Evolutionary conservation across 2,113 vertebrate genomes (phyloP).

Genomic region (Thymallus thymallus): DNA sequence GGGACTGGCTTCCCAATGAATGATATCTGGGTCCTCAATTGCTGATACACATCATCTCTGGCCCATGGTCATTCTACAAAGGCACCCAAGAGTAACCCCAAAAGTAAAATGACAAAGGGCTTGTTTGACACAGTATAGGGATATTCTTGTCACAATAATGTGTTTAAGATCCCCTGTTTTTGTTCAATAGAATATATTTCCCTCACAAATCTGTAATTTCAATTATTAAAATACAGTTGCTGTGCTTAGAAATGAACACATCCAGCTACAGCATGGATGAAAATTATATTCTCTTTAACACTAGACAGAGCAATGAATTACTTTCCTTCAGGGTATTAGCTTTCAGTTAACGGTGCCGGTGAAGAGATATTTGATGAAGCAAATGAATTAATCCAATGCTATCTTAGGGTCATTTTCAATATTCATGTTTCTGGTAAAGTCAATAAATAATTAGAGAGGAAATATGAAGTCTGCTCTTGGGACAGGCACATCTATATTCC

Average conservation of each 20-base stretch:
- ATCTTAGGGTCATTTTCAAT: slow-evolving; percentile 42
- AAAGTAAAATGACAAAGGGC: neutral
- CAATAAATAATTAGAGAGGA: slow-evolving; percentile 46
- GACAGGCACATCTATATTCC: slow-evolving; percentile 9
- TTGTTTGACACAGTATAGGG: too few relatives aligned
- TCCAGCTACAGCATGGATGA: neutral
- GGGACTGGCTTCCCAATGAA: slow-evolving; percentile 26
- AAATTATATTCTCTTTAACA: slow-evolving; percentile 5
- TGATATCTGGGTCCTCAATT: slow-evolving; percentile 36
- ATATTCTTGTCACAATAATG: neutral
- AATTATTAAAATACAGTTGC: neutral
- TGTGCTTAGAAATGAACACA: neutral
- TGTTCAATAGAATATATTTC: too few relatives aligned
- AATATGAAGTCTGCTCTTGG: slow-evolving; percentile 25
- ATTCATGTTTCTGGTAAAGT: slow-evolving; percentile 39
- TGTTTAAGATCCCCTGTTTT: too few relatives aligned
- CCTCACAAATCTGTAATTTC: neutral
- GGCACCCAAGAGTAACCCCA: neutral
- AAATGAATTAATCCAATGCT: slow-evolving; percentile 22
- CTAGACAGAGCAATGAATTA: slow-evolving; percentile 11
- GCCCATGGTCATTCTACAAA: neutral
- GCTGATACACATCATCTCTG: neutral
- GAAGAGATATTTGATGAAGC: slow-evolving; percentile 36
- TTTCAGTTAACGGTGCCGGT: slow-evolving; percentile 32
- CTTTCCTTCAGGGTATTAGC: slow-evolving; percentile 36